phyloP scores from a whole-genome alignment of 2,888 invertebrate genomes.

The Heterodera filipjevi region DNA sequence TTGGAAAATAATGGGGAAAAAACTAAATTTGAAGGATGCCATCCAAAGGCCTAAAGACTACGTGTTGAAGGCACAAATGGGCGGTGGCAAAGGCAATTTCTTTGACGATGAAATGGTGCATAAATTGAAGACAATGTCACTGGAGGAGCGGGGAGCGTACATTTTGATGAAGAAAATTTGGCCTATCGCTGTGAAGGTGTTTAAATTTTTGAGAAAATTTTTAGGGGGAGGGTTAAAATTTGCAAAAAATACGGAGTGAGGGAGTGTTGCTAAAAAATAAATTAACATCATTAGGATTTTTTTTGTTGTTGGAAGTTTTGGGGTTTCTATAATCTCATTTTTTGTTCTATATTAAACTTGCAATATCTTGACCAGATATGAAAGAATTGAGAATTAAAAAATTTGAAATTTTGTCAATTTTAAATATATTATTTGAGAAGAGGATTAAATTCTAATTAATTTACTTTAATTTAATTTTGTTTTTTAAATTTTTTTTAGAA shows the following conservation, averaged over 20 bases:
- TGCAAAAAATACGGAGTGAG: no score
- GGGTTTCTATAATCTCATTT: no score
- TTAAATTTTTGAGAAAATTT: not conserved
- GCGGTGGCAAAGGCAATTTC: constrained; percentile 91
- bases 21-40: constrained; percentile 35
- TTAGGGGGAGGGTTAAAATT: not conserved
- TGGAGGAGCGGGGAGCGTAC: constrained; percentile 42
- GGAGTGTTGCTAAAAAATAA: no score
- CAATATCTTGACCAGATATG: no score
- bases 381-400: no score
- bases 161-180: constrained; percentile 53
- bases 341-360: no score
- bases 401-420: no score
- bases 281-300: no score
- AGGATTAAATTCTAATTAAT: no score
- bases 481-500: constrained; percentile 50
- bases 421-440: no score
- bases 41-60: constrained; percentile 76
- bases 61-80: constrained; percentile 93
- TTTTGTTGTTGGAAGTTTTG: no score
- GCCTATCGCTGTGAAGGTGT: constrained; percentile 31
- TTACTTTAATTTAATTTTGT: no score
- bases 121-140: constrained; percentile 32
- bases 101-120: constrained; percentile 72
- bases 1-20: not conserved